Evolutionary conservation across 1,140 invertebrate species (phyloP).

Genomic region (Pseudomyrmex gracilis): DNA sequence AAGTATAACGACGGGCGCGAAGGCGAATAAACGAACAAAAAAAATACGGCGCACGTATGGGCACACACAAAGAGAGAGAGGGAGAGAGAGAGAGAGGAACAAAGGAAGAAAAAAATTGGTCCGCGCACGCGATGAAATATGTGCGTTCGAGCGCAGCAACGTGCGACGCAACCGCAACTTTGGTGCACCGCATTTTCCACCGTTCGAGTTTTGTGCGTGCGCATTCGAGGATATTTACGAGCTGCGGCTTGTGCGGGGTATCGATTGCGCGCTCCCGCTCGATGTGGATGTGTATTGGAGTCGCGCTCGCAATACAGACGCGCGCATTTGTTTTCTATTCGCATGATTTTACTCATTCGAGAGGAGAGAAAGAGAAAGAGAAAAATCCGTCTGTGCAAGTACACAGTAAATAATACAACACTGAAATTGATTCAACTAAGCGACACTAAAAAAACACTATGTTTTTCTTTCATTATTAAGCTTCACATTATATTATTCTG

Average conservation of each 20-base stretch:
- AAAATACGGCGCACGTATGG: background rate
- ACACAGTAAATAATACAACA: too few species aligned
- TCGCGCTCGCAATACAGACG: constrained; percentile 12
- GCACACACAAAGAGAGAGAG: too few species aligned
- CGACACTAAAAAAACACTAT: too few species aligned
- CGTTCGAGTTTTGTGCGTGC: constrained; percentile 41
- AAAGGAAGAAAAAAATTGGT: background rate
- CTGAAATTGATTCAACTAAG: too few species aligned
- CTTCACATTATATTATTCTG: too few species aligned
- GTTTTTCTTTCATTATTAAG: too few species aligned
- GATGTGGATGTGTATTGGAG: background rate
- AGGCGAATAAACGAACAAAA: background rate
- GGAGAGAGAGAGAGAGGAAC: background rate
- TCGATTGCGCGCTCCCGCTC: constrained; percentile 49
- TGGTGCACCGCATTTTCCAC: constrained; percentile 57
- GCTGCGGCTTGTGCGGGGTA: constrained; percentile 67
- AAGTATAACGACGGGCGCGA: constrained; percentile 8
- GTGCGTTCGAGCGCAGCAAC: constrained; percentile 28
- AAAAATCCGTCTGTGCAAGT: too few species aligned
- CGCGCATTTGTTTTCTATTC: background rate
- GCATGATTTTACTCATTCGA: background rate
- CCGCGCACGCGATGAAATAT: constrained; percentile 32
- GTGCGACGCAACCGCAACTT: constrained; percentile 66
- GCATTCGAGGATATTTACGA: constrained; percentile 69
- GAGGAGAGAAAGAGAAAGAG: background rate